A percentile compares a stretch with the other conserved stretches of the same genome.
Evolutionary conservation across 64 coral and sea anemone species (phyloP).

Genomic region (Porites lutea): DNA sequence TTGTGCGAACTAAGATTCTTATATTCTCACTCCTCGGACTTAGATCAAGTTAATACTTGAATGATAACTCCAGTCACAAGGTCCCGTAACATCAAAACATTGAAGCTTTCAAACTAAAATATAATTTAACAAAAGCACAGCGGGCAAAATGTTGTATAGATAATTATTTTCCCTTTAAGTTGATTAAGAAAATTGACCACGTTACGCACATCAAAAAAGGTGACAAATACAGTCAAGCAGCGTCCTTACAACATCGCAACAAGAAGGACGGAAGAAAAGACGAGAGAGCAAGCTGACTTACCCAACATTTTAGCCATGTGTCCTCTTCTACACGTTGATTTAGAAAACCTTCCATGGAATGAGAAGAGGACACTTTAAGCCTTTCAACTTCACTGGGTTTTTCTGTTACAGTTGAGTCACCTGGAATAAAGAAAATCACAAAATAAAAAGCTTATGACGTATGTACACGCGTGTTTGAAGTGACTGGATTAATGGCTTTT

Average conservation of each 20-base stretch:
- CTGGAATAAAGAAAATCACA: conserved; percentile 32
- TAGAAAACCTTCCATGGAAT: conserved; percentile 65
- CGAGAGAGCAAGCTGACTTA: conserved; percentile 21
- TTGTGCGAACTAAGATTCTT: not conserved
- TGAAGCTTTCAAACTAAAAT: too few relatives aligned
- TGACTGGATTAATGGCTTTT: too few relatives aligned
- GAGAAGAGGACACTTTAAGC: conserved; percentile 27
- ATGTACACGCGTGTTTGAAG: not conserved
- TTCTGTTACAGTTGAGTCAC: not conserved
- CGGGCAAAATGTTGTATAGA: not conserved
- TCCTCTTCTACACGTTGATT: conserved; percentile 70
- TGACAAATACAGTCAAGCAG: not conserved
- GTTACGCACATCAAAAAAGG: not conserved
- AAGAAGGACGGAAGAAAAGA: not conserved
- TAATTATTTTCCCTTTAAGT: not conserved
- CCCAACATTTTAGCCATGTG: conserved; percentile 78
- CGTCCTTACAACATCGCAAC: too few relatives aligned
- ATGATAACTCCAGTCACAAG: too few relatives aligned
- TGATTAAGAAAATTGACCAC: not conserved
- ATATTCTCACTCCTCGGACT: not conserved
- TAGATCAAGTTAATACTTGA: not conserved
- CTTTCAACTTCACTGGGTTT: conserved; percentile 2
- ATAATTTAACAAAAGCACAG: not conserved
- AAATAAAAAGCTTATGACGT: not conserved
- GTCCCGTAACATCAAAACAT: too few relatives aligned